Evolutionary conservation across 2,113 vertebrate species (phyloP).

Genomic region (Corythaeola cristata): DNA sequence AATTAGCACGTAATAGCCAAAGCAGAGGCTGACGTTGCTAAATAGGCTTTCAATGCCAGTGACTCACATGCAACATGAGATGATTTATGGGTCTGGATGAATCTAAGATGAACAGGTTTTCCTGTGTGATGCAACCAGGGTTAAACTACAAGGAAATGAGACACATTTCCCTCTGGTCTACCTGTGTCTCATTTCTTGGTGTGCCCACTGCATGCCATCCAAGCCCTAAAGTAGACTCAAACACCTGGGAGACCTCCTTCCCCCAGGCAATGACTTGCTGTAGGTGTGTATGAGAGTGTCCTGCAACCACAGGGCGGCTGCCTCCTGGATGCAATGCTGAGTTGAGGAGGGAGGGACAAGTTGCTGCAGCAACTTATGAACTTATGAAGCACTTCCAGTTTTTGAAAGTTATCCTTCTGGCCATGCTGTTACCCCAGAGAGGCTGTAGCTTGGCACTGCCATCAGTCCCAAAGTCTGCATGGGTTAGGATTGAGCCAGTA

Average conservation of each 20-base stretch:
- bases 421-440: neutral
- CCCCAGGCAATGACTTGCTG: neutral
- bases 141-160: neutral
- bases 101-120: neutral
- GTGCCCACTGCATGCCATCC: neutral
- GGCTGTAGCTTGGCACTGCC: neutral
- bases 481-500: neutral
- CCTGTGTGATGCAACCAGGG: neutral
- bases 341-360: neutral
- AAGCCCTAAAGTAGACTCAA: neutral
- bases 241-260: neutral
- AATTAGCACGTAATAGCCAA: constrained; percentile 4
- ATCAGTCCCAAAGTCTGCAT: neutral
- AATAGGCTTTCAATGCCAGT: neutral
- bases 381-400: neutral
- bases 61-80: neutral
- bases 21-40: neutral
- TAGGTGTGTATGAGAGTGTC: neutral
- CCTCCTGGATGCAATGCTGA: neutral
- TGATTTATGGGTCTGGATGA: constrained; percentile 17
- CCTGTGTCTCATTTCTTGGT: neutral
- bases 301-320: neutral
- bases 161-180: neutral
- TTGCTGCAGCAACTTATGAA: neutral
- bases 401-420: neutral